Base-by-base conservation (phyloP, 2,888 invertebrate species). In the Chirona hameri region DNA sequence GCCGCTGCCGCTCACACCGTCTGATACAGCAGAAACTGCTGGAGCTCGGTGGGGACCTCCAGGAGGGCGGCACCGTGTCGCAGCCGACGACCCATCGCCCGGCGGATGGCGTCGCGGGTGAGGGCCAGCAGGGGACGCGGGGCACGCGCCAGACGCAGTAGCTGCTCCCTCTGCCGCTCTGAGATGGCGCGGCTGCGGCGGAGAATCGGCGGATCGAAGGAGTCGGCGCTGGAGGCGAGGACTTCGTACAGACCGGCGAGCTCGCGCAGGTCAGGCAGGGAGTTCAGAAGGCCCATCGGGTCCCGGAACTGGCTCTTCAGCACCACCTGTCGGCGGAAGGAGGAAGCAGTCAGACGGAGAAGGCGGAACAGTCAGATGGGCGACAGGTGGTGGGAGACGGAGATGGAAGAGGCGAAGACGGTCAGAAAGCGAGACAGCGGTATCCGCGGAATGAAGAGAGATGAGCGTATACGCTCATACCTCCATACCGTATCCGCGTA, bases 271-370 rank as follows among this genome's bases (percentile, higher is more conserved):
- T 93, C 92, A 85, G 93, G 93, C 21, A 95, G 90, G 52, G 92
- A 93, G 87, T 94, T 95, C 10, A 96, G 89, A 83, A 95, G 92
- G 60, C 95, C 95, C 86, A 93, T 93, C 0, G 95, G 94, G 87
- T 95, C 94, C 83, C 94, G 91, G 87, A 93, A 94, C 86, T 95
- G 95, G 15, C 94, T 94, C 88, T 94, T 94, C 90, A 94, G 93
- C 29, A 94, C 92, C 0, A 94, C 93, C 92, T 92, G 87, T 1
- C 10, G 27, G 46, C 31, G 55, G 14, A 24, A 83, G 48, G 31
- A 39, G 39, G 39, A 39, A 39, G 7, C 39, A 39, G 39, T 39
- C 39, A 39, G 39, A 39, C 39, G 7, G 39, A 39, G 39, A 7
- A 39, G 39, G 4, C 39, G 7, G 7, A 39, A 39, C 39, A 39